Evolutionary conservation across 2,797 vertebrate species (phyloP).

Genomic region (Muraenolepis orangiensis): DNA sequence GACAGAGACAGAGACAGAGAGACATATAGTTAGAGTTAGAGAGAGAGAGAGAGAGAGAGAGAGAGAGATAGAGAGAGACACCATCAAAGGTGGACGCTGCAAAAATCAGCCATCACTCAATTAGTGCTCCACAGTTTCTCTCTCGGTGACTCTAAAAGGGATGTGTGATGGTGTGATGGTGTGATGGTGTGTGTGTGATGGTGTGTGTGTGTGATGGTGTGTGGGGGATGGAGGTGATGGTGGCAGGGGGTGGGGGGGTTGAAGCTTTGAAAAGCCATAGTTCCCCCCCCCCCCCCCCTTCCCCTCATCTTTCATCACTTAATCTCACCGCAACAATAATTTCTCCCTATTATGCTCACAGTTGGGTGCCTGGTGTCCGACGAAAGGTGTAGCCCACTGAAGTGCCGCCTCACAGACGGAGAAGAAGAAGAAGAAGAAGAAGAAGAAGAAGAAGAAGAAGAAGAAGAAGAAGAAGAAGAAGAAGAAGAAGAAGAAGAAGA

Average conservation of each 20-base stretch:
- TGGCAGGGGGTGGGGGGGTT: neutral
- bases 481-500: too few species aligned
- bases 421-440: too few species aligned
- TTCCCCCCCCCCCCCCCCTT: constrained; percentile 23
- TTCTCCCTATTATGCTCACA: constrained; percentile 75
- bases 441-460: too few species aligned
- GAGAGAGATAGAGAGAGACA: constrained; percentile 20
- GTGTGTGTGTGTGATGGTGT: constrained; percentile 37
- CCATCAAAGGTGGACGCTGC: constrained; percentile 69
- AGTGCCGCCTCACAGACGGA: constrained; percentile 46
- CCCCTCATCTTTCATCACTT: constrained; percentile 60
- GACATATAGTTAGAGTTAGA: too few species aligned
- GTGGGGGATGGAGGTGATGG: constrained; percentile 33
- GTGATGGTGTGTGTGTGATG: constrained; percentile 17
- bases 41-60: constrained; percentile 17
- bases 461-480: too few species aligned
- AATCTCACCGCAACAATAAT: constrained; percentile 74
- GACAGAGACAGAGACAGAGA: constrained; percentile 1
- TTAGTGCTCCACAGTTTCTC: constrained; percentile 60
- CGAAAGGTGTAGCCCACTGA: constrained; percentile 54
- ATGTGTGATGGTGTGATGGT: constrained; percentile 35
- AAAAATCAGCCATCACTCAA: constrained; percentile 69
- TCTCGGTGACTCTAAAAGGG: constrained; percentile 55
- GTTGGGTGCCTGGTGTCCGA: constrained; percentile 65
- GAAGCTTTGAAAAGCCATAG: constrained; percentile 65